Base-by-base conservation (phyloP, 2,797 vertebrate genomes). In the Heliangelus exortis region DNA sequence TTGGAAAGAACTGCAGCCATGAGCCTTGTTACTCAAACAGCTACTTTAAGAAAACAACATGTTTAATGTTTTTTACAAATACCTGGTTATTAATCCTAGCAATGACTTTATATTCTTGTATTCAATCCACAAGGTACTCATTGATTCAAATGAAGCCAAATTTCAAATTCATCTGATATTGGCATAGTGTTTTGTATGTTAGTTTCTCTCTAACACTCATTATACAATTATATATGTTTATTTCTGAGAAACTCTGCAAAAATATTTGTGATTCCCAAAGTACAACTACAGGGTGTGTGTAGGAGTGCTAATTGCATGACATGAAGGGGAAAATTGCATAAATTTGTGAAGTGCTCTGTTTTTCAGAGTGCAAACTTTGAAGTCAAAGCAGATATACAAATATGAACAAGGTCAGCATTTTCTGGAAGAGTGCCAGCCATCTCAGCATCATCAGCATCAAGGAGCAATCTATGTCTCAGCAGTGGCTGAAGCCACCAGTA, bases 191-290 rank as follows among this genome's bases (percentile, higher is more conserved):
- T 87, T 88, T 92, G 53, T 43, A 78, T 18, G 26, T 67, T 85
- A 91, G 50, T 48, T 19, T 78, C 73, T 92, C 68, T 82, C 26
- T 67, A 84, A 84, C 39, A 29, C 48, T 82, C 76, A 94, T 91
- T 77, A 23, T 54, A 82, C 63, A 87, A 91, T 82, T 95, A 93
- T 94, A 94, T 68, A 84, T 83, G 65, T 69, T 81, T 62, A 58
- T 34, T 74, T 89, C 89, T 96, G 57, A 79, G 36, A 91, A 97
- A 97, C 83, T 96, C 90, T 87, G 79, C 72, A 89, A 94, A 95
- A 95, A 92, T 93, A 93, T 96, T 95, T 95, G 87, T 97, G 92
- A 93, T 95, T 95, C 87, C 50, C 67, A 57, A 95, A 92, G 77
- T 66, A 83, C 68, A 94, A 87, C 96, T 95, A 96, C 59, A 86